Conservation (phyloP, 2,888 invertebrate genomes). For the Leptinotarsa haldemani region DNA sequence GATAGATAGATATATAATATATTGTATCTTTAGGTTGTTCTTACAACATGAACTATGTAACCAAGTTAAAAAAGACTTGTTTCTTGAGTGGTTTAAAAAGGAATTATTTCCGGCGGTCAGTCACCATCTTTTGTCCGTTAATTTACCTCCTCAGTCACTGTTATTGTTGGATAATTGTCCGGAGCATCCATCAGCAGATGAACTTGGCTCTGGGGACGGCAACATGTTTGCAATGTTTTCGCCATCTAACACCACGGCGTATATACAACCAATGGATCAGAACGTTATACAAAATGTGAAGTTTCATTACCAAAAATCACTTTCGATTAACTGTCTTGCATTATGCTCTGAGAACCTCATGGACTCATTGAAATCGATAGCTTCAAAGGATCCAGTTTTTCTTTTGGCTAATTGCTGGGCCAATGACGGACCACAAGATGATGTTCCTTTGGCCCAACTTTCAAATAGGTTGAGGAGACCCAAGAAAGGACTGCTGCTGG, state of each 20-base stretch:
- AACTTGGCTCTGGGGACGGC: conserved; percentile 9
- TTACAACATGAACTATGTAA: too few species aligned
- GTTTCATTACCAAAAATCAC: not conserved
- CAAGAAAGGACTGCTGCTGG: too few species aligned
- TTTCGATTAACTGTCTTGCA: not conserved
- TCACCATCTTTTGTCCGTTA: too few species aligned
- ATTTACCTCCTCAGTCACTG: too few species aligned
- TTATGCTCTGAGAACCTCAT: not conserved
- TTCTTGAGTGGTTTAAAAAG: conserved; percentile 35
- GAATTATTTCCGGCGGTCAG: conserved; percentile 31
- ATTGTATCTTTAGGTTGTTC: too few species aligned
- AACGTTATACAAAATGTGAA: not conserved
- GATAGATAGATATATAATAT: too few species aligned
- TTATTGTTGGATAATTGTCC: too few species aligned
- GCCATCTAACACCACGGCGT: not conserved
- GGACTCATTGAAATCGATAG: conserved; percentile 15
- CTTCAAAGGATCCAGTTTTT: conserved; percentile 13
- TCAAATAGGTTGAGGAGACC: too few species aligned
- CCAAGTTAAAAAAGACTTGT: conserved; percentile 28
- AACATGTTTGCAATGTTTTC: conserved; percentile 21
- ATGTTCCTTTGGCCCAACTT: too few species aligned
- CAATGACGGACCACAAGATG: not conserved
- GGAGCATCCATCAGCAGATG: not conserved
- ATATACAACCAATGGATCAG: too few species aligned
- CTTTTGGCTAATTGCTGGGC: conserved; percentile 9